phyloP scores from a whole-genome alignment of 2,797 vertebrate genomes.

The Phalanger gymnotis region DNA sequence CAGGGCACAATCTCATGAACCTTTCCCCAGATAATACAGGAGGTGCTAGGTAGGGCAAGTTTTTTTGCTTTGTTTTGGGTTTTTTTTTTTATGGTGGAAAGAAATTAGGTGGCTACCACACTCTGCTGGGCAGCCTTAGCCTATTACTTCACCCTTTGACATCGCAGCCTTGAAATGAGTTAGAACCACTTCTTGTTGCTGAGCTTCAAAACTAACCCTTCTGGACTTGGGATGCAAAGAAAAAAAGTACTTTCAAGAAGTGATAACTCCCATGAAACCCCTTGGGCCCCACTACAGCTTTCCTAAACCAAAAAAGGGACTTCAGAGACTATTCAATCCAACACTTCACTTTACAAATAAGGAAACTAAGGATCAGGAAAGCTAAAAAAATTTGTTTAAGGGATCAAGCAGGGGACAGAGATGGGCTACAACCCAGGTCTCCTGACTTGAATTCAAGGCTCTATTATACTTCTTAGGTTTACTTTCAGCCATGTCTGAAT shows the following conservation, averaged over 20 bases:
- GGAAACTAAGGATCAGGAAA: conserved; percentile 37
- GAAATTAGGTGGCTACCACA: conserved; percentile 10
- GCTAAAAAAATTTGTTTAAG: conserved; percentile 10
- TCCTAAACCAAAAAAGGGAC: conserved; percentile 27
- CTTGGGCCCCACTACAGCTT: background rate
- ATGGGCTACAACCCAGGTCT: background rate
- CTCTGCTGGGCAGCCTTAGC: conserved; percentile 31
- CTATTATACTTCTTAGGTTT: background rate
- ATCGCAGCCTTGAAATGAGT: conserved; percentile 17
- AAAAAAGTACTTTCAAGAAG: background rate
- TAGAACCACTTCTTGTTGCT: conserved; percentile 44
- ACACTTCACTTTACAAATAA: conserved; percentile 43
- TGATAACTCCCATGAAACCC: background rate
- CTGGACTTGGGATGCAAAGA: conserved; percentile 1
- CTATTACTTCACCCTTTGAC: conserved; percentile 2
- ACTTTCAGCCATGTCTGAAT: background rate
- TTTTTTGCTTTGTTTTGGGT: background rate
- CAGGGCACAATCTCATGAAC: conserved; percentile 32
- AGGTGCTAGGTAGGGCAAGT: background rate
- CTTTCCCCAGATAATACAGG: background rate
- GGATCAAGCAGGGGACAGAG: background rate
- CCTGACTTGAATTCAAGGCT: background rate
- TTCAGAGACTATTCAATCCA: conserved; percentile 46
- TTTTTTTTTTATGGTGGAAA: background rate
- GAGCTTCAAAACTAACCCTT: conserved; percentile 56